phyloP scores from a whole-genome alignment of 2,797 vertebrate genomes.

The Denticeps clupeoides region DNA sequence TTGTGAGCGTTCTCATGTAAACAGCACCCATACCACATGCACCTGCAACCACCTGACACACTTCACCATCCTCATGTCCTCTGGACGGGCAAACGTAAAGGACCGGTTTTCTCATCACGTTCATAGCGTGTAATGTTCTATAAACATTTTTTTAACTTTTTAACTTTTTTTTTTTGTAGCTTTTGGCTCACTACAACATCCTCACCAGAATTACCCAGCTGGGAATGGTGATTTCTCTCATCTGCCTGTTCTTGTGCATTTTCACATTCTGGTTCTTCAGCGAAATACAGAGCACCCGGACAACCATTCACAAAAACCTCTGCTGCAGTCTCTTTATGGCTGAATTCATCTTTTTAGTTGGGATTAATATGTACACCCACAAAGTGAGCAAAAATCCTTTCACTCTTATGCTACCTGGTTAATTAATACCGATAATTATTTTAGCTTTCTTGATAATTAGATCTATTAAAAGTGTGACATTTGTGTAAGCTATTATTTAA shows the following conservation, averaged over 20 bases:
- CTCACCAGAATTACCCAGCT: conserved; percentile 95
- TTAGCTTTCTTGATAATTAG: too few species aligned
- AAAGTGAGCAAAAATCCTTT: conserved; percentile 61
- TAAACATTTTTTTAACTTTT: too few species aligned
- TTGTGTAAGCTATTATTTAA: too few species aligned
- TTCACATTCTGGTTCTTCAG: conserved; percentile 99
- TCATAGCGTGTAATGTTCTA: too few species aligned
- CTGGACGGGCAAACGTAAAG: conserved; percentile 77
- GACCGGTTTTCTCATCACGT: neutral
- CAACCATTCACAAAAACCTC: conserved; percentile 98
- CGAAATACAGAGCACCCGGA: conserved; percentile 97
- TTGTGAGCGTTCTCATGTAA: conserved; percentile 65
- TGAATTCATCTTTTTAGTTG: conserved; percentile 91
- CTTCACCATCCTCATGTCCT: conserved; percentile 96
- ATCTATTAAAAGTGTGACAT: too few species aligned
- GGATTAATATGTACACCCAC: conserved; percentile 88
- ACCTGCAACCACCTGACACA: conserved; percentile 90
- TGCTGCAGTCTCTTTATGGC: conserved; percentile 96
- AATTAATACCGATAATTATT: too few species aligned
- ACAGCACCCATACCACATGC: conserved; percentile 78
- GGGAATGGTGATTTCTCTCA: conserved; percentile 96
- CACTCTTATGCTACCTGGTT: neutral
- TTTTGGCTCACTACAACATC: conserved; percentile 73
- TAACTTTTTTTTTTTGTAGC: conserved; percentile 38
- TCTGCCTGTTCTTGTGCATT: conserved; percentile 96